These are phyloP conservation scores for Orchesella flavescens DNA, from an alignment of 2,888 invertebrate species.

Conservation along the genomic window DNA sequence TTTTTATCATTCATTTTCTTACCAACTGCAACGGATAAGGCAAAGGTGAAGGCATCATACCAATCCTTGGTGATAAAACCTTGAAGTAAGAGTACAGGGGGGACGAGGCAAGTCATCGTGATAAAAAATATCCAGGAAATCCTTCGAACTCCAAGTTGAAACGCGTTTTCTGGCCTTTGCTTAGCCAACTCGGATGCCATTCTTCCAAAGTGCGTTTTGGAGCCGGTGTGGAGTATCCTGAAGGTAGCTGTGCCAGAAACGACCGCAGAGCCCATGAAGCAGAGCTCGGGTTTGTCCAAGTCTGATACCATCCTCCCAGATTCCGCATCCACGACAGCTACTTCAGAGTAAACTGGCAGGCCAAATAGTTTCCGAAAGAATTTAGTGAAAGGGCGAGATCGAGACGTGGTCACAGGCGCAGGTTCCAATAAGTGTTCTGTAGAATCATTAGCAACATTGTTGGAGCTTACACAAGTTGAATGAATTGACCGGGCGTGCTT, in stretches of 20 bases:
- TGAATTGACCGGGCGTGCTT: slow-evolving; percentile 4
- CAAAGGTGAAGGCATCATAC: slow-evolving; percentile 51
- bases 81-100: slow-evolving; percentile 57
- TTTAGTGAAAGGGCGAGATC: neutral
- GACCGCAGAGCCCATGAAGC: slow-evolving; percentile 64
- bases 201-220: slow-evolving; percentile 46
- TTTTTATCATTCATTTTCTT: neutral
- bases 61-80: slow-evolving; percentile 43
- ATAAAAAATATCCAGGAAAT: slow-evolving; percentile 67
- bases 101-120: slow-evolving; percentile 55
- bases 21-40: slow-evolving; percentile 61
- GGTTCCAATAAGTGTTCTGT: no score
- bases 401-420: neutral
- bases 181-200: slow-evolving; percentile 47
- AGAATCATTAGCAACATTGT: neutral
- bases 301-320: slow-evolving; percentile 20
- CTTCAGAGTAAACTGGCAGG: slow-evolving; percentile 19
- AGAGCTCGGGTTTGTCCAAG: slow-evolving; percentile 42
- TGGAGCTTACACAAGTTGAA: neutral
- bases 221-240: slow-evolving; percentile 39
- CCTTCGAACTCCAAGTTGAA: slow-evolving; percentile 59
- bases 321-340: neutral
- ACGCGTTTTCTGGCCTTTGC: slow-evolving; percentile 52
- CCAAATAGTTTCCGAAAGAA: slow-evolving; percentile 42
- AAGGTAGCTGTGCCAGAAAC: slow-evolving; percentile 51